Conservation (phyloP, 2,113 vertebrate species). For the Heterochromis multidens region DNA sequence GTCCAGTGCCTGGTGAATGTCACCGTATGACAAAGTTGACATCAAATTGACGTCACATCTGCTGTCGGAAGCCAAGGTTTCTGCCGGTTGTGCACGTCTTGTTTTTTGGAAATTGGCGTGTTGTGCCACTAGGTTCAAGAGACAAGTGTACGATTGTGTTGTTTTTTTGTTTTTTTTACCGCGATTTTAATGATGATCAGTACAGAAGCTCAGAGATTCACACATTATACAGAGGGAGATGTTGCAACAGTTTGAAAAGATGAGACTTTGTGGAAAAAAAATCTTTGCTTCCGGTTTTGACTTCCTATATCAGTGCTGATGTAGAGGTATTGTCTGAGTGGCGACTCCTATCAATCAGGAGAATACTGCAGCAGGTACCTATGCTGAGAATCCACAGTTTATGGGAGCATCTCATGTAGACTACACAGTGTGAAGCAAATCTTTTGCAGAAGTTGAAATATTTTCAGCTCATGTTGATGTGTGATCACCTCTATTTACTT, state of each 20-base stretch:
- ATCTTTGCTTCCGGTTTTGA: too few species aligned
- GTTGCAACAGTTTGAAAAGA: not conserved
- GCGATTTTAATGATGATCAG: not conserved
- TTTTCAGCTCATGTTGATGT: not conserved
- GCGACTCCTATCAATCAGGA: not conserved
- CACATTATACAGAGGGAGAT: not conserved
- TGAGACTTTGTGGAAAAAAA: not conserved
- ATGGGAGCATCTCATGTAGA: not conserved
- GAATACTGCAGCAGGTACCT: not conserved
- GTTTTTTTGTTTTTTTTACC: not conserved
- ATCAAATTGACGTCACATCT: not conserved
- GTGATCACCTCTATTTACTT: not conserved
- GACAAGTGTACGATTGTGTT: not conserved
- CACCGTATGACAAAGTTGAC: fast-evolving
- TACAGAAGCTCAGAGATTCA: too few species aligned
- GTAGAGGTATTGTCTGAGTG: not conserved
- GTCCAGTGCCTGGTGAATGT: too few species aligned
- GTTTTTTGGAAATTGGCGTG: not conserved
- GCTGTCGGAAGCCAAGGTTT: not conserved
- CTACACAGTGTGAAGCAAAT: not conserved
- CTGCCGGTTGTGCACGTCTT: not conserved
- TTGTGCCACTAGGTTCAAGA: not conserved
- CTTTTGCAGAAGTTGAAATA: too few species aligned
- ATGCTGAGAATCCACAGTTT: not conserved
- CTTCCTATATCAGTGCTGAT: not conserved